phyloP scores from a whole-genome alignment of 2,113 vertebrate species.

The Forbesichthys papilliferus region DNA sequence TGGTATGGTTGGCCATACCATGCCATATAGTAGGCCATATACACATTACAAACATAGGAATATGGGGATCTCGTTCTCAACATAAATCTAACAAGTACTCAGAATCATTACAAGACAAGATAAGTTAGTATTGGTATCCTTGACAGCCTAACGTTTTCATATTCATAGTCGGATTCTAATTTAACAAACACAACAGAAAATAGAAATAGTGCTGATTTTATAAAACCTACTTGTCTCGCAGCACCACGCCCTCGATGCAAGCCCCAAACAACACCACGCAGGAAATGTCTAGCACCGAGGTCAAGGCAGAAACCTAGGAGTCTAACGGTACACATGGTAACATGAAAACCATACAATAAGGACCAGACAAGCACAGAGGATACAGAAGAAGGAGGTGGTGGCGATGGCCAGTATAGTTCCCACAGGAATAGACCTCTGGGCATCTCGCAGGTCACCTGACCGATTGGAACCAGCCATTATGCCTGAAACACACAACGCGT shows the following conservation, averaged over 20 bases:
- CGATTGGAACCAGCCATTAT: constrained; percentile 98
- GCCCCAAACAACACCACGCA: constrained; percentile 92
- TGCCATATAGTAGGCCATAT: too few species aligned
- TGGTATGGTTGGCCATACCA: too few species aligned
- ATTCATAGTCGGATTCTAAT: too few species aligned
- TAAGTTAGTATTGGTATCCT: too few species aligned
- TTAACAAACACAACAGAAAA: too few species aligned
- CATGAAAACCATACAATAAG: neutral
- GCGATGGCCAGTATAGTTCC: constrained; percentile 94
- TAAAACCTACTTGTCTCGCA: constrained; percentile 91
- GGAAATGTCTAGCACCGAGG: constrained; percentile 81
- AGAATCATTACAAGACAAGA: too few species aligned
- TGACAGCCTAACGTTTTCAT: too few species aligned
- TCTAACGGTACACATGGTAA: neutral
- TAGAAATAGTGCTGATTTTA: neutral
- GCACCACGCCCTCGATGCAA: constrained; percentile 91
- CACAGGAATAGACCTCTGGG: constrained; percentile 92
- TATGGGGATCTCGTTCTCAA: too few species aligned
- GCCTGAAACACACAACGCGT: constrained; percentile 67
- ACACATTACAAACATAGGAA: too few species aligned
- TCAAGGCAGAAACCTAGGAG: constrained; percentile 52
- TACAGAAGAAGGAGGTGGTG: constrained; percentile 96
- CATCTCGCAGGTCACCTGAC: constrained; percentile 92
- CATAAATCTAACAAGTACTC: too few species aligned
- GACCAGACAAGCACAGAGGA: constrained; percentile 69